Evolutionary conservation across 2,888 invertebrate genomes (phyloP).

Genomic region (Dendrolimus houi): DNA sequence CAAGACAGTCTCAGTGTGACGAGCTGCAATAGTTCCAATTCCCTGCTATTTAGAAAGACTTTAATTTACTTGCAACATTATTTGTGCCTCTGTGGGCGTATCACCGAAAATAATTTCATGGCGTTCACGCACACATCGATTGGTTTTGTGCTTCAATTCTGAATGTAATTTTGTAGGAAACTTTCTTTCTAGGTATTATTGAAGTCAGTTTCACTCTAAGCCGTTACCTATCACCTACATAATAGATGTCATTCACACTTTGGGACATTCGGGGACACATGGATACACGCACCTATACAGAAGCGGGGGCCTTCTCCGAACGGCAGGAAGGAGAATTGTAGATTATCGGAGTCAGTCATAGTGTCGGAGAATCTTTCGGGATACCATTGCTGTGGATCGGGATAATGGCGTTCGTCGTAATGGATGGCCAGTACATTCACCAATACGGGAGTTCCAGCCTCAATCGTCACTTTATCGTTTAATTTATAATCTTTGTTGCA

Average conservation of each 20-base stretch:
- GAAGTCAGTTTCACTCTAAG: too few species aligned
- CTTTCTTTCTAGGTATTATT: too few species aligned
- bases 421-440: constrained; percentile 47
- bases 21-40: too few species aligned
- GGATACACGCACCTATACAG: constrained; percentile 27
- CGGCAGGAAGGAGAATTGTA: constrained; percentile 42
- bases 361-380: constrained; percentile 39
- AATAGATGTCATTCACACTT: neutral
- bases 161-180: too few species aligned
- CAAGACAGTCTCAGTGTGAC: too few species aligned
- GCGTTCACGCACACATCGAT: too few species aligned
- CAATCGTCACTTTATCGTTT: constrained; percentile 36
- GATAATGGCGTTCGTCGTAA: constrained; percentile 35
- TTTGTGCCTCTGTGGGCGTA: too few species aligned
- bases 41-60: too few species aligned
- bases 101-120: too few species aligned
- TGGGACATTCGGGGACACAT: neutral
- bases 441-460: constrained; percentile 41
- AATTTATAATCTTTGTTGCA: constrained; percentile 36
- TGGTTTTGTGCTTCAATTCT: too few species aligned
- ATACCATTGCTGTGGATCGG: constrained; percentile 43
- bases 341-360: constrained; percentile 36
- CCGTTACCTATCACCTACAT: neutral
- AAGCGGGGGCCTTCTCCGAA: constrained; percentile 58
- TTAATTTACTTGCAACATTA: too few species aligned